These are phyloP conservation scores for Apoda limacodes DNA, from an alignment of 2,888 invertebrate genomes.

Conservation along the genomic window DNA sequence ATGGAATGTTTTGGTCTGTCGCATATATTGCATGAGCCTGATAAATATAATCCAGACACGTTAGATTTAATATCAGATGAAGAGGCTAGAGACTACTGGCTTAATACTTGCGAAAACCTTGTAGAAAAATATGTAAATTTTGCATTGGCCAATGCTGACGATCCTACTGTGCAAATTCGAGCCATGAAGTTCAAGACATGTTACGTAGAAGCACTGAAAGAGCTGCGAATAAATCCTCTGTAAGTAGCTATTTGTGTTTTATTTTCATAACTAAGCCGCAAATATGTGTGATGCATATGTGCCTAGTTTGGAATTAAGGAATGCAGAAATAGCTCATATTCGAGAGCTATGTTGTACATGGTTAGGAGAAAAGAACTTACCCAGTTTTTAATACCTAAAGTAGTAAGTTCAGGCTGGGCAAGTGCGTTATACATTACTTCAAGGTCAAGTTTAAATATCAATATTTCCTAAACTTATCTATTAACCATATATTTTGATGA, in stretches of 20 bases:
- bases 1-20: slow-evolving; percentile 62
- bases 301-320: too few species aligned
- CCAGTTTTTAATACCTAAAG: too few species aligned
- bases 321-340: too few species aligned
- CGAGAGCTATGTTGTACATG: too few species aligned
- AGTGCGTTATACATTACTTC: too few species aligned
- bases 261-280: too few species aligned
- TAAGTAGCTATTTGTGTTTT: slow-evolving; percentile 59
- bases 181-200: slow-evolving; percentile 86
- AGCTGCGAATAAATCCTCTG: slow-evolving; percentile 83
- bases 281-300: too few species aligned
- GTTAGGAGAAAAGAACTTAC: too few species aligned
- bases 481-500: too few species aligned
- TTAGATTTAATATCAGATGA: slow-evolving; percentile 88
- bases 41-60: slow-evolving; percentile 90
- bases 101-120: slow-evolving; percentile 88
- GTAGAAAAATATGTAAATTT: slow-evolving; percentile 86
- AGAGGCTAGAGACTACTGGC: slow-evolving; percentile 92
- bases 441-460: too few species aligned
- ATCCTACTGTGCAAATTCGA: slow-evolving; percentile 80
- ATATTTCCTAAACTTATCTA: too few species aligned
- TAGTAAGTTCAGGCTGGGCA: too few species aligned
- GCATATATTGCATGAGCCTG: slow-evolving; percentile 78
- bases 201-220: slow-evolving; percentile 82
- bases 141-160: slow-evolving; percentile 82